Conservation (phyloP, 2,797 vertebrate genomes). For the Spinus pinus region DNA sequence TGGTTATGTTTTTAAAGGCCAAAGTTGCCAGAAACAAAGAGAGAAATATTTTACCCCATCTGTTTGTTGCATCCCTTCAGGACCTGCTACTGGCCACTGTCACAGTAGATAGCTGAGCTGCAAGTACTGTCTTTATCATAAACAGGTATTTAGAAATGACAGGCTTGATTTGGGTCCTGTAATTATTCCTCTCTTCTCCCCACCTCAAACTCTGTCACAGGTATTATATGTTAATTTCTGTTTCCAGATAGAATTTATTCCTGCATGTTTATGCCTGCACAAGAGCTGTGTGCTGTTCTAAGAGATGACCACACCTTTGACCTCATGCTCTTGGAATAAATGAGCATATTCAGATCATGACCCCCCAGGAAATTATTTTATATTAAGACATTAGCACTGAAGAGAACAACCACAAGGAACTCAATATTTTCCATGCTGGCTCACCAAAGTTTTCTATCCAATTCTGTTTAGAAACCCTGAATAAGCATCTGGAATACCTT, state of each 20-base stretch:
- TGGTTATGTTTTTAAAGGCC: neutral
- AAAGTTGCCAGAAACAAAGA: neutral
- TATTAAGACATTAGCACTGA: neutral
- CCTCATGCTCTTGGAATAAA: neutral
- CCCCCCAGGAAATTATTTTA: neutral
- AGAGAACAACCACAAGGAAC: neutral
- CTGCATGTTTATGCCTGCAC: neutral
- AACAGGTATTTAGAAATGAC: neutral
- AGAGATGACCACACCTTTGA: neutral
- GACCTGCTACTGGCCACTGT: neutral
- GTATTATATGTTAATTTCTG: neutral
- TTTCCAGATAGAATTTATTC: neutral
- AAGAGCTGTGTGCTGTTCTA: neutral
- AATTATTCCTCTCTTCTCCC: neutral
- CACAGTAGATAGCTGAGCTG: neutral
- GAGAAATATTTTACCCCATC: neutral
- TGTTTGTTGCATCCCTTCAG: neutral
- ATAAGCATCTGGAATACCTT: constrained; percentile 61
- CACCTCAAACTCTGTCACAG: neutral
- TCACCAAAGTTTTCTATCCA: neutral
- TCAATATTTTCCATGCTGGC: neutral
- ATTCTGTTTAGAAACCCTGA: constrained; percentile 53
- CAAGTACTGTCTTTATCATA: neutral
- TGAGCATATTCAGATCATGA: neutral
- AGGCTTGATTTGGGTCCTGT: neutral